A percentile compares a stretch with the other conserved stretches of the same genome.
These are phyloP conservation scores for Malacosoma neustria DNA, from an alignment of 2,888 invertebrate species.

Conservation along the genomic window DNA sequence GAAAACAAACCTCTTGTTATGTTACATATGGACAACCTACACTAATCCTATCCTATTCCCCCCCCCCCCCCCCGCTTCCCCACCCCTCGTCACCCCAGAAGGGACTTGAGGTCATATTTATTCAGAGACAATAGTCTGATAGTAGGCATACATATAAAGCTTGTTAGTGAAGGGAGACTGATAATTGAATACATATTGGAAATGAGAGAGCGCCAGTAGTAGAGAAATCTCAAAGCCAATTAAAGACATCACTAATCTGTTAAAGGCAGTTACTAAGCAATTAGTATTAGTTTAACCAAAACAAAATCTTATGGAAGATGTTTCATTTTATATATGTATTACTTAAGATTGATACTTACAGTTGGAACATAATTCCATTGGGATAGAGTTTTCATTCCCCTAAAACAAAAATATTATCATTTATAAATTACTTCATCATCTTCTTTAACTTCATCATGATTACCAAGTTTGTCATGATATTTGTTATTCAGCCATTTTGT, in stretches of 20 bases:
- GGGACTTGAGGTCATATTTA: slow-evolving; percentile 1
- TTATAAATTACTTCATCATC: too few relatives aligned
- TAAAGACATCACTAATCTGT: slow-evolving; percentile 29
- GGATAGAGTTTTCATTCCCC: slow-evolving; percentile 97
- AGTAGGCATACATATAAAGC: slow-evolving; percentile 7
- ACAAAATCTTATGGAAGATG: slow-evolving; percentile 20
- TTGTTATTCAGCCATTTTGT: too few relatives aligned
- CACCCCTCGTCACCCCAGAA: too few relatives aligned
- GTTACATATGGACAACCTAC: slow-evolving; percentile 53
- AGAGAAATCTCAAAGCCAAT: slow-evolving; percentile 19
- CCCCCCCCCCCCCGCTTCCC: too few relatives aligned
- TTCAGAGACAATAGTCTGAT: slow-evolving; percentile 4
- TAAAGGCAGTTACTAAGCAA: slow-evolving; percentile 35
- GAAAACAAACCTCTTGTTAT: slow-evolving; percentile 71
- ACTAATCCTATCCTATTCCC: too few relatives aligned
- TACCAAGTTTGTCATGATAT: too few relatives aligned
- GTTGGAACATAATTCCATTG: slow-evolving; percentile 97
- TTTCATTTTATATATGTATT: slow-evolving; percentile 7
- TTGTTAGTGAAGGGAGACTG: background rate
- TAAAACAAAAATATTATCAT: slow-evolving; percentile 72
- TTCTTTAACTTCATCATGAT: too few relatives aligned
- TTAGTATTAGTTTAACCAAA: slow-evolving; percentile 28
- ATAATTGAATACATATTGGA: background rate
- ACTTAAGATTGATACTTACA: slow-evolving; percentile 78
- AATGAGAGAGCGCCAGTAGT: background rate